phyloP scores from a whole-genome alignment of 2,888 invertebrate species.

The Galeruca laticollis region DNA sequence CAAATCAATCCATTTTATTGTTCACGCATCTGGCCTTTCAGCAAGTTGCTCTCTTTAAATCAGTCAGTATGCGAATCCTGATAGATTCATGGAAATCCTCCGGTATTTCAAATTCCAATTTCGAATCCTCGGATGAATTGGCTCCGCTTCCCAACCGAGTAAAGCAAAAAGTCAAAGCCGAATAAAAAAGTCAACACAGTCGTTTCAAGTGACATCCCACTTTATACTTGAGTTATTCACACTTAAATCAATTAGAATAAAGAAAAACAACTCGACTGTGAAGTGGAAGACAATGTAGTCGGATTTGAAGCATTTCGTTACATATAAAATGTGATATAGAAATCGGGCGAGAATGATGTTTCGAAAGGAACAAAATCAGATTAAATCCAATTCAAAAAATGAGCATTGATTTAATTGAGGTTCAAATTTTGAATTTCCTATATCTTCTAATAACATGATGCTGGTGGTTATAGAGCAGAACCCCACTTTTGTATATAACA shows the following conservation, averaged over 20 bases:
- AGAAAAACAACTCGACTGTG: conserved; percentile 22
- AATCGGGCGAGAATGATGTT: neutral
- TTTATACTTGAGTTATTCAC: conserved; percentile 21
- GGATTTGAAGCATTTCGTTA: conserved; percentile 20
- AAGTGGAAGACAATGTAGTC: conserved; percentile 18
- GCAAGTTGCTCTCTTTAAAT: conserved; percentile 17
- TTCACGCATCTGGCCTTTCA: conserved; percentile 10
- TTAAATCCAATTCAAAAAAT: neutral
- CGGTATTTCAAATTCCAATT: conserved; percentile 33
- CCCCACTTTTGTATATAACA: too few species aligned
- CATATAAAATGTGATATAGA: neutral
- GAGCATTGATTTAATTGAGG: neutral
- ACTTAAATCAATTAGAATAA: conserved; percentile 33
- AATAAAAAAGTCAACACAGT: conserved; percentile 31
- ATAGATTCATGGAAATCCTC: conserved; percentile 23
- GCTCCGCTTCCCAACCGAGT: conserved; percentile 15
- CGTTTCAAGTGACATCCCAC: conserved; percentile 31
- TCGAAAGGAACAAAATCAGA: neutral
- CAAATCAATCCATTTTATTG: neutral
- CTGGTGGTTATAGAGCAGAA: too few species aligned
- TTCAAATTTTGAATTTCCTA: neutral
- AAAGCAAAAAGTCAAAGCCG: conserved; percentile 21
- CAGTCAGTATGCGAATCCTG: conserved; percentile 22
- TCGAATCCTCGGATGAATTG: conserved; percentile 25
- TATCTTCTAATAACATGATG: neutral